Base-by-base conservation (phyloP, 2,888 invertebrate genomes). In the Chorisops tibialis region DNA sequence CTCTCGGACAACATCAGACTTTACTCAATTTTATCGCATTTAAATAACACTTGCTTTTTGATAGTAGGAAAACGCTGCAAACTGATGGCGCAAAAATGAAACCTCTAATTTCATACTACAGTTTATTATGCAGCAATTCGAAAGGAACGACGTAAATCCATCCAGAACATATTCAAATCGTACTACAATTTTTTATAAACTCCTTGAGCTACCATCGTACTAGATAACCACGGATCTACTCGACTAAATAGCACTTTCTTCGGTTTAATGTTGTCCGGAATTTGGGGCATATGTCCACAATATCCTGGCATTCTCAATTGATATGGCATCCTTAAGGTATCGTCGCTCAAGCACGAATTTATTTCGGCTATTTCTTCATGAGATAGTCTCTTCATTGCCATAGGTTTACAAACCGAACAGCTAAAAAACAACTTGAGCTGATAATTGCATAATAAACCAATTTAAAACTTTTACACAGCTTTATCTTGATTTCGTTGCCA, bases 201-300 rank as follows among this genome's bases (percentile, higher is more conserved):
- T 22, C 65, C 64, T 41, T 67, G 67, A 22, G 43, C 49, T 24
- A 50, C 54, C 68, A 68, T 67, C 2, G 56, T 24, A 4, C 63
- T 61, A 11, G 66, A 63, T 12, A 68, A 49, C 41, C 59, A 67
- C 7, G 63, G 64, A 43, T 66, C 67, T n/a, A 61, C 63, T 21
- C 61, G 63, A 18, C 61, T 61, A 22, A 67, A 65, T 22, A 51
- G 47, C 7, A 56, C 65, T 38, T 64, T 63, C 6, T 61, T 64
- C 6, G 65, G 52, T 11, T 30, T 49, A 45, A 68, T 63, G 0
- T 67, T 66, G 11, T 49, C 9, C 9, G 68, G 64, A 4, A 66
- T 4, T 18, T 50, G 41, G 2, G 68, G 68, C 4, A 63, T 50
- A 58, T 65, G 65, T 0, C 67, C 67, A n/a, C 62, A 56, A 52